phyloP scores from a whole-genome alignment of 30 jellyfish, hydroid and myxozoan species.

The Nemopilema nomurai region DNA sequence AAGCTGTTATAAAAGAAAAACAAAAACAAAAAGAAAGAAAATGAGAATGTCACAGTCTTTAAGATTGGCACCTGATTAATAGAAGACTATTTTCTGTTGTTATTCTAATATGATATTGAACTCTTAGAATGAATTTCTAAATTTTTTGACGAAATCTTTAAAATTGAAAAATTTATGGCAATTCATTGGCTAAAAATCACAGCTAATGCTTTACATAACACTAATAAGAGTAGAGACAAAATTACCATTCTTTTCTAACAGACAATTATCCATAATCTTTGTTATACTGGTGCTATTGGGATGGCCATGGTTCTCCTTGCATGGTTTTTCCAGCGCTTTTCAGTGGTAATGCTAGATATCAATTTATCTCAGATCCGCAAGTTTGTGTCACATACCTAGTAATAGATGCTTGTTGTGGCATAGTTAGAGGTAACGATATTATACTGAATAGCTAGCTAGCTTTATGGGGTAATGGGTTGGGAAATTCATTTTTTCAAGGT shows the following conservation, averaged over 20 bases:
- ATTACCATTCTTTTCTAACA: not conserved
- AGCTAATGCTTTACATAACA: not conserved
- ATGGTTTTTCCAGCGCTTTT: not conserved
- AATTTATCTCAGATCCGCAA: not conserved
- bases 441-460: too few species aligned
- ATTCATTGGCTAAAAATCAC: not conserved
- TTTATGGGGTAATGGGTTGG: too few species aligned
- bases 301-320: not conserved
- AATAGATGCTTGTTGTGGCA: too few species aligned
- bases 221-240: not conserved
- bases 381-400: not conserved
- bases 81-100: not conserved
- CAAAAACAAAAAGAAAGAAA: not conserved
- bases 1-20: not conserved
- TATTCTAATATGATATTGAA: not conserved
- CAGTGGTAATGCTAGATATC: not conserved
- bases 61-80: not conserved
- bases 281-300: not conserved
- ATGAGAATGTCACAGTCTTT: not conserved
- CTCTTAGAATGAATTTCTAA: not conserved
- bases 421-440: too few species aligned
- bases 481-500: too few species aligned
- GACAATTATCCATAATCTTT: not conserved
- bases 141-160: not conserved
- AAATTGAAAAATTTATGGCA: not conserved